These are phyloP conservation scores for Tetragnatha montana DNA, from an alignment of 2,888 invertebrate genomes.

Conservation along the genomic window DNA sequence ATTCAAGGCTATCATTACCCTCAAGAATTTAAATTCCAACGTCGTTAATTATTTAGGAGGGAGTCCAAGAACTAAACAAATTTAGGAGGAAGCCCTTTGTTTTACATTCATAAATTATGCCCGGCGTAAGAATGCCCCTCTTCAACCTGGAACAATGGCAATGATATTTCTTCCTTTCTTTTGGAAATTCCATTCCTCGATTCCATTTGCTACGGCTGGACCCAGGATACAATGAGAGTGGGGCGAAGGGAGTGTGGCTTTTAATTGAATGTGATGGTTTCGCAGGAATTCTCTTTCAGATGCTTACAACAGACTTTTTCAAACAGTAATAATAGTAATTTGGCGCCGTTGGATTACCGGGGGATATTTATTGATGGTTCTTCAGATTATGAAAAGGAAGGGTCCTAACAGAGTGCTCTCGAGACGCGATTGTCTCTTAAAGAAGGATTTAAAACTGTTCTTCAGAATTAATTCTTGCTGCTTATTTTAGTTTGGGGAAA, in stretches of 20 bases:
- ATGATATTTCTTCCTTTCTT: constrained; percentile 45
- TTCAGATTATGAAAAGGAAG: too few relatives aligned
- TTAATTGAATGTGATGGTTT: constrained; percentile 28
- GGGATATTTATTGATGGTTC: background rate
- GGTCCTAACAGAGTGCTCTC: too few relatives aligned
- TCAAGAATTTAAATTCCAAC: constrained; percentile 52
- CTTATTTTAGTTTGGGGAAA: too few relatives aligned
- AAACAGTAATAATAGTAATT: background rate
- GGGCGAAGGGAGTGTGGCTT: constrained; percentile 21
- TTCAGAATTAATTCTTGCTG: too few relatives aligned
- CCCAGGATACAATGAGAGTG: constrained; percentile 18
- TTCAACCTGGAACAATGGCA: constrained; percentile 22
- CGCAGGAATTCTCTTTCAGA: background rate
- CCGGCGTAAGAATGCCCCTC: constrained; percentile 26
- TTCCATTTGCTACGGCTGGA: constrained; percentile 27
- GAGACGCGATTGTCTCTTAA: too few relatives aligned
- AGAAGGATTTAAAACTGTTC: too few relatives aligned
- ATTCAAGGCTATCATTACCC: constrained; percentile 51
- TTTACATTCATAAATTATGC: constrained; percentile 56
- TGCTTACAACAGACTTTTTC: background rate
- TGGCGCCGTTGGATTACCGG: background rate
- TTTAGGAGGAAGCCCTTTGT: constrained; percentile 42
- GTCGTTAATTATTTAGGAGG: constrained; percentile 53
- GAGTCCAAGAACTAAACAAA: constrained; percentile 47
- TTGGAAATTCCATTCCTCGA: constrained; percentile 37